These are phyloP conservation scores for Apamea epomidion DNA, from an alignment of 2,888 invertebrate species.

Conservation along the genomic window DNA sequence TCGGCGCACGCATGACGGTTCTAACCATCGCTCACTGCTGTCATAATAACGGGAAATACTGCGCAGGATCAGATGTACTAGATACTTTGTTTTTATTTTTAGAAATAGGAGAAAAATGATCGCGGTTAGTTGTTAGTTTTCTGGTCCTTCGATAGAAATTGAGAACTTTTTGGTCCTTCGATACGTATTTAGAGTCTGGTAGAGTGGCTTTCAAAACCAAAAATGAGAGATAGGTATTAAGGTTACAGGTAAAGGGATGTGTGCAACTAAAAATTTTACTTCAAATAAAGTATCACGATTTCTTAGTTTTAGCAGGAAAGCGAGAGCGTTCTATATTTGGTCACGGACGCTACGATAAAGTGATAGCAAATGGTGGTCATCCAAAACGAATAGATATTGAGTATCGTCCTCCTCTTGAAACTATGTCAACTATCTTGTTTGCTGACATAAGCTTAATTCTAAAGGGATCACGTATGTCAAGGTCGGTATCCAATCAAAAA, in stretches of 20 bases:
- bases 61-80: constrained; percentile 48
- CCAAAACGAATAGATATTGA: background rate
- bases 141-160: background rate
- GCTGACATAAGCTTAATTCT: constrained; percentile 60
- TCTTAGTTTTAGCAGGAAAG: background rate
- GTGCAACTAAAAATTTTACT: no score
- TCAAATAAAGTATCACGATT: background rate
- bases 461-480: constrained; percentile 67
- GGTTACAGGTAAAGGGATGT: background rate
- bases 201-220: background rate
- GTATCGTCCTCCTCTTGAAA: background rate
- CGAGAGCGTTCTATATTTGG: constrained; percentile 4
- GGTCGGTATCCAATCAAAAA: constrained; percentile 76
- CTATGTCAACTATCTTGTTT: constrained; percentile 31
- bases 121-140: background rate
- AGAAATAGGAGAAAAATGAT: constrained; percentile 7
- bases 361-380: background rate
- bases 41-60: constrained; percentile 59
- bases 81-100: constrained; percentile 34
- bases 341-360: background rate
- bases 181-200: background rate
- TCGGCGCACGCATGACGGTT: constrained; percentile 53
- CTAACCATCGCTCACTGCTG: constrained; percentile 57
- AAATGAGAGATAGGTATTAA: background rate
- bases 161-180: background rate